phyloP scores from a whole-genome alignment of 2,113 vertebrate species.

The Xenopus borealis region DNA sequence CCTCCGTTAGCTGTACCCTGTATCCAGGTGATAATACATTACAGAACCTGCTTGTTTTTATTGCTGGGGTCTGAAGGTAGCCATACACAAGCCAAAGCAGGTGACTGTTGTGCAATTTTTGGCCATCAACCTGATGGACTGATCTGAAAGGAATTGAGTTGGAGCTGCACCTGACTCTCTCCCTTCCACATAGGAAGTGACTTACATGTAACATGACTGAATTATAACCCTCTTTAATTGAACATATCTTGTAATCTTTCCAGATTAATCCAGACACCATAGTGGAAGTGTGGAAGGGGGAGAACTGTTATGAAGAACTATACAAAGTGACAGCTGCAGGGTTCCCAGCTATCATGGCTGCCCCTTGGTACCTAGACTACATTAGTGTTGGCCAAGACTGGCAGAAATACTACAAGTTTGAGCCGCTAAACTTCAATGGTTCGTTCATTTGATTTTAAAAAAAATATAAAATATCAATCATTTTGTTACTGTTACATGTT shows the following conservation, averaged over 20 bases:
- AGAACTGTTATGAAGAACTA: constrained; percentile 59
- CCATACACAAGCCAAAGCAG: too few relatives aligned
- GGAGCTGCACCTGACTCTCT: background rate
- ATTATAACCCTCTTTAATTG: background rate
- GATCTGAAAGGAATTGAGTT: too few relatives aligned
- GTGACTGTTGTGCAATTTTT: too few relatives aligned
- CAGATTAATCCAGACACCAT: constrained; percentile 81
- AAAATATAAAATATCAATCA: background rate
- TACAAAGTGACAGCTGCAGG: constrained; percentile 72
- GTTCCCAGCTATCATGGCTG: constrained; percentile 76
- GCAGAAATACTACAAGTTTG: constrained; percentile 81
- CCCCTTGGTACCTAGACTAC: constrained; percentile 93
- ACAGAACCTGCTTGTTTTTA: too few relatives aligned
- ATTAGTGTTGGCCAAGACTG: constrained; percentile 92
- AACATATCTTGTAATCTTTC: constrained; percentile 47
- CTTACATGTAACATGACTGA: background rate
- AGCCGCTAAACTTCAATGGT: constrained; percentile 87
- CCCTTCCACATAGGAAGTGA: background rate
- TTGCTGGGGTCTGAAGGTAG: too few relatives aligned
- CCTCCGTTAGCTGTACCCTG: too few relatives aligned
- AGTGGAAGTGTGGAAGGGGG: constrained; percentile 85
- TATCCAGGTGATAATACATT: too few relatives aligned
- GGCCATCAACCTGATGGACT: too few relatives aligned
- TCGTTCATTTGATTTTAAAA: constrained; percentile 56
- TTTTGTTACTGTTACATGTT: too few relatives aligned